Conservation (phyloP, 2,797 vertebrate genomes). For the Urophycis tenuis region DNA sequence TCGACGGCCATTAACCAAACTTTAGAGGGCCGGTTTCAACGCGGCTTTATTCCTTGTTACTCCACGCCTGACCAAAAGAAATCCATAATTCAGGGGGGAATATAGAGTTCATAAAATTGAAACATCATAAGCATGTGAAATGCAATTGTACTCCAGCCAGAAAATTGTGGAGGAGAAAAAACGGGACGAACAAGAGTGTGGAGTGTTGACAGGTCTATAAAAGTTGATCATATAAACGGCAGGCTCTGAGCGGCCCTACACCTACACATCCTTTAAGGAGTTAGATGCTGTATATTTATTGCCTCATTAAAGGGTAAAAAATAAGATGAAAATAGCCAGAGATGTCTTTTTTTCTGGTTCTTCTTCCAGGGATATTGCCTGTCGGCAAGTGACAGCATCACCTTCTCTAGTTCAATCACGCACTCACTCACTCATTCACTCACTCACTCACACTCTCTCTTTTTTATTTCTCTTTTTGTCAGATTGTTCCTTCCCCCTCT, state of each 20-base stretch:
- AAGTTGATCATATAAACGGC: slow-evolving; percentile 81
- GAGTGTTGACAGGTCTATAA: slow-evolving; percentile 87
- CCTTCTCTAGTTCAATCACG: neutral
- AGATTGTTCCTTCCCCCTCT: slow-evolving; percentile 44
- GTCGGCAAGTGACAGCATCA: slow-evolving; percentile 51
- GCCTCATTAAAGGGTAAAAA: slow-evolving; percentile 69
- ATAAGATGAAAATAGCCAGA: slow-evolving; percentile 61
- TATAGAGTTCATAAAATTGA: slow-evolving; percentile 74
- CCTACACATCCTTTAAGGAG: slow-evolving; percentile 72
- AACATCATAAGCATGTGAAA: slow-evolving; percentile 64
- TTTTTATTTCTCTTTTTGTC: slow-evolving; percentile 25
- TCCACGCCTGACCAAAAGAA: slow-evolving; percentile 42
- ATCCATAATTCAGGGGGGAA: slow-evolving; percentile 63
- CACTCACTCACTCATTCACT: slow-evolving; percentile 37
- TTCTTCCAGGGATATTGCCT: slow-evolving; percentile 43
- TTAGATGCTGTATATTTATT: slow-evolving; percentile 81
- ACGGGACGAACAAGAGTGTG: slow-evolving; percentile 43
- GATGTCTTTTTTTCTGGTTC: slow-evolving; percentile 55
- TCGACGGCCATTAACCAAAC: neutral
- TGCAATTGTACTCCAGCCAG: slow-evolving; percentile 49
- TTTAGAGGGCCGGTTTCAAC: slow-evolving; percentile 30
- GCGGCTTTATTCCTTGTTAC: slow-evolving; percentile 24
- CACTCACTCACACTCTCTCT: slow-evolving; percentile 39
- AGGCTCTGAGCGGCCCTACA: slow-evolving; percentile 70
- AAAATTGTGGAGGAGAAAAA: slow-evolving; percentile 35